A percentile compares a stretch with the other conserved stretches of the same genome.
Conservation (phyloP, 2,113 vertebrate species). For the Trochalopteron elliotii region DNA sequence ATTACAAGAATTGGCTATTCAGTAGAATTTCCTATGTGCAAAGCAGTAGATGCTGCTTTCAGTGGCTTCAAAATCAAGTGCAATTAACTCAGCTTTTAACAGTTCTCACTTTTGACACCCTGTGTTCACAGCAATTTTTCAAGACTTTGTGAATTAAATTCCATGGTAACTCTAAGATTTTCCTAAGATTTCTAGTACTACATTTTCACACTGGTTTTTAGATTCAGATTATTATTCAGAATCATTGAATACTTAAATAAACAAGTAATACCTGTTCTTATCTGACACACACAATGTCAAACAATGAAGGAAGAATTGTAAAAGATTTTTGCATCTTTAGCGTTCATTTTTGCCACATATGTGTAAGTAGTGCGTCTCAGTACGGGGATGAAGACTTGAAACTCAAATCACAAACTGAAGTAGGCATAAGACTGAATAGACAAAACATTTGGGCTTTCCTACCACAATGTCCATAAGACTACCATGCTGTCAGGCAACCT, state of each 20-base stretch:
- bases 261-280: neutral
- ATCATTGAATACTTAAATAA: neutral
- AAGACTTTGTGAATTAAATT: neutral
- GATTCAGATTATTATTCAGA: neutral
- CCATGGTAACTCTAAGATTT: neutral
- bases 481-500: neutral
- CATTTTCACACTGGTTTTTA: neutral
- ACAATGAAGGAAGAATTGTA: neutral
- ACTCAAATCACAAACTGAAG: neutral
- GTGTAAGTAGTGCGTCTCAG: neutral
- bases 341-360: neutral
- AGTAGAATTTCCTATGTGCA: neutral
- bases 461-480: neutral
- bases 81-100: neutral
- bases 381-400: neutral
- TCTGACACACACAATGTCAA: too few species aligned
- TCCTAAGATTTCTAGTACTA: neutral
- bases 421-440: neutral
- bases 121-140: neutral
- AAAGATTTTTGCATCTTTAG: neutral
- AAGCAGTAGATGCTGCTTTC: neutral
- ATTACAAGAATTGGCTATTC: neutral
- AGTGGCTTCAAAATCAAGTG: neutral
- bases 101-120: neutral
- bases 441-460: neutral